Conservation (phyloP, 2,797 vertebrate species). For the Sebastes dallii region DNA sequence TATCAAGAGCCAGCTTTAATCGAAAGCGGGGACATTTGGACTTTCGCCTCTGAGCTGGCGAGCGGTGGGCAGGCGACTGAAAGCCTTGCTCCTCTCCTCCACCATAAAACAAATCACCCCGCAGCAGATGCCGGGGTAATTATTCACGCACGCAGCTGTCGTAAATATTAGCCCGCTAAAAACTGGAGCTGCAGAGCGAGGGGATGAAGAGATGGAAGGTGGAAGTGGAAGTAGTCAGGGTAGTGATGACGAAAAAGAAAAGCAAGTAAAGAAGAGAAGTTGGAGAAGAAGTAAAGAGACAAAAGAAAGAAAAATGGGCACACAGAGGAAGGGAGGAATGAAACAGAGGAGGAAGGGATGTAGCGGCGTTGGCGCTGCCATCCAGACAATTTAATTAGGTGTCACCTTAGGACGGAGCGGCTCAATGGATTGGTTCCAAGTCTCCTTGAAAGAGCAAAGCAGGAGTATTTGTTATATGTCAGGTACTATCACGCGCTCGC, state of each 20-base stretch:
- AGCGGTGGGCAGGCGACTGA: constrained; percentile 36
- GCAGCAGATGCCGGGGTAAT: constrained; percentile 83
- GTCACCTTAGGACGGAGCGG: constrained; percentile 80
- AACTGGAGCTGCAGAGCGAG: constrained; percentile 20
- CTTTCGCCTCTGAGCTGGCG: constrained; percentile 55
- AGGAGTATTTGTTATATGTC: constrained; percentile 82
- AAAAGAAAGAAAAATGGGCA: constrained; percentile 38
- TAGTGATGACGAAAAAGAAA: constrained; percentile 7
- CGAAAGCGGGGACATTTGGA: constrained; percentile 80
- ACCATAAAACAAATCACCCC: constrained; percentile 80
- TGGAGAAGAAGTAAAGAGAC: constrained; percentile 14
- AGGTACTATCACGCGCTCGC: constrained; percentile 66
- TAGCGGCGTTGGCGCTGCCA: constrained; percentile 54
- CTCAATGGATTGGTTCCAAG: constrained; percentile 81
- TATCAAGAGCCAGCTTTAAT: constrained; percentile 79
- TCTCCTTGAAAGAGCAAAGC: constrained; percentile 83
- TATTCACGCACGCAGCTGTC: constrained; percentile 78
- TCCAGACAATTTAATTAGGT: constrained; percentile 86
- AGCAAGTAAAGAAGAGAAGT: constrained; percentile 20
- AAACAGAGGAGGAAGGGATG: constrained; percentile 45
- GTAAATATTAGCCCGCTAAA: constrained; percentile 80
- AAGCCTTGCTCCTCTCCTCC: constrained; percentile 51
- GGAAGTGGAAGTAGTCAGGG: neutral
- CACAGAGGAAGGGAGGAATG: constrained; percentile 29
- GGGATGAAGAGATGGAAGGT: constrained; percentile 21